These are phyloP conservation scores for Hemichromis elongatus DNA, from an alignment of 2,113 vertebrate genomes.

Conservation along the genomic window DNA sequence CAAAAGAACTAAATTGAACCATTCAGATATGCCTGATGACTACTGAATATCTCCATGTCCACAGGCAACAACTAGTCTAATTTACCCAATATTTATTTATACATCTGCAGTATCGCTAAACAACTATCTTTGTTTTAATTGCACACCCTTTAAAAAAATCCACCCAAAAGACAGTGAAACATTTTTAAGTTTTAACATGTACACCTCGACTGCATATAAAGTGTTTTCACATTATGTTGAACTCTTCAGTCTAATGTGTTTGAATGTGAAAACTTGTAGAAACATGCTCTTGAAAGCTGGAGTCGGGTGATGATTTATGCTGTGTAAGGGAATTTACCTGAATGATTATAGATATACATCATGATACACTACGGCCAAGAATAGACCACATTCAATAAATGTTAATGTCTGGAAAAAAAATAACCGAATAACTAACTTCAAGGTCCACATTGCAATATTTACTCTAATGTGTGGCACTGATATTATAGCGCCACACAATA, in stretches of 20 bases:
- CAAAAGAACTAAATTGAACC: background rate
- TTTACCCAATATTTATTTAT: background rate
- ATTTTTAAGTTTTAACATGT: background rate
- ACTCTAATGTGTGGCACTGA: too few relatives aligned
- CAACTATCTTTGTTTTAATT: background rate
- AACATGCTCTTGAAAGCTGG: background rate
- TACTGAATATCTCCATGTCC: background rate
- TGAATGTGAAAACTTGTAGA: background rate
- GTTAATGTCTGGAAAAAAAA: background rate
- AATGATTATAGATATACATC: background rate
- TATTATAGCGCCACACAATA: too few relatives aligned
- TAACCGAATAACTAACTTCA: too few relatives aligned
- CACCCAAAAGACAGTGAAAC: background rate
- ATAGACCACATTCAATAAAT: background rate
- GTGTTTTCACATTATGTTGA: background rate
- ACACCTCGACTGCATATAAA: background rate
- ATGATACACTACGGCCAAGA: background rate
- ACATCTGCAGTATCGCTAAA: background rate
- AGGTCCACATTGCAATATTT: too few relatives aligned
- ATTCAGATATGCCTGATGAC: background rate
- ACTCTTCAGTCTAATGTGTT: background rate
- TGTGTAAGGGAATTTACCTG: background rate
- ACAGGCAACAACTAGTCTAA: background rate
- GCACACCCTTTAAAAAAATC: too few relatives aligned
- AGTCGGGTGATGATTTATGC: background rate